Base-by-base conservation (phyloP, 2,797 vertebrate genomes). In the Momotus momota region DNA sequence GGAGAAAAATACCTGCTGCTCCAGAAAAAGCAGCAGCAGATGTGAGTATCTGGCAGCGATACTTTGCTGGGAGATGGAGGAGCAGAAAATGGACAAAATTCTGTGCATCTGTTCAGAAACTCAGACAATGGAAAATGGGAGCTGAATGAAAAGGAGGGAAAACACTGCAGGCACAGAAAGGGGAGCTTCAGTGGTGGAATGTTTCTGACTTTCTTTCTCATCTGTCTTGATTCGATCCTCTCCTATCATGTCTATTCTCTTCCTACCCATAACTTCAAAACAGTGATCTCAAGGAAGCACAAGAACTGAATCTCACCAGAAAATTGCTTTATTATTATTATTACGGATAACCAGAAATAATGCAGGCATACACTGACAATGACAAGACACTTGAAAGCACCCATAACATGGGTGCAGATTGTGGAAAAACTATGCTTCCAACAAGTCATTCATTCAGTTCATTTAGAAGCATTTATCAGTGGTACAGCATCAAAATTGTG, bases 11-110 rank as follows among this genome's bases (percentile, higher is more conserved):
- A 90, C 40, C 80, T 88, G 84, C 75, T 94, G 93, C 92, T 93
- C 87, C 92, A 95, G 90, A 91, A 96, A 96, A 96, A 86, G 75
- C 90, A 94, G 86, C 93, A 70, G 87, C 93, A 93, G 65, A 86
- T 97, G 91, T 90, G 92, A 88, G 83, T 86, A 91, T 90, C 65
- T 64, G 91, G 64, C 55, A 64, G 12, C 71, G 94, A 86, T 46
- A 41, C 64, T 93, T 83, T 86, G 33, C 55, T 72, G 82, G 67
- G 93, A 90, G 57, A 89, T 51, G 65, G 84, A 90, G 73, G 77
- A 88, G 25, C 38, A 69, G 78, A 71, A 78, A 72, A 49, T 10
- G 52, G 74, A 79, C 52, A 90, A 85, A 88, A 94, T 95, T 86
- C 91, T 91, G 70, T 87, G 57, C 79, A 29, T 40, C 7, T 6